phyloP scores from a whole-genome alignment of 2,888 invertebrate genomes.

The Pharmacophagus antenor region DNA sequence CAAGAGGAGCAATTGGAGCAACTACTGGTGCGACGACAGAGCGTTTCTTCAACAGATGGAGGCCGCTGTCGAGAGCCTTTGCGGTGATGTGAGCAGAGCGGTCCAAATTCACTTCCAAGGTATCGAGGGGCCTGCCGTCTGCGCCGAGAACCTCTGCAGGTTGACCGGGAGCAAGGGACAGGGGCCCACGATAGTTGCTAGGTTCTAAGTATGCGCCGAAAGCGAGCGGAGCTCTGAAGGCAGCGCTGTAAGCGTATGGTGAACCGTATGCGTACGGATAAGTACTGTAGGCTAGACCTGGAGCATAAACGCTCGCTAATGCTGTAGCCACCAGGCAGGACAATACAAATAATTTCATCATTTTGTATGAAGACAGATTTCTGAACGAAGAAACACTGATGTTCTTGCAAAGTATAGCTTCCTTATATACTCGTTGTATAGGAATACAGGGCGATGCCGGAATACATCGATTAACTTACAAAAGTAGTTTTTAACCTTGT shows the following conservation, averaged over 20 bases:
- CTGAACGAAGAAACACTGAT: conserved; percentile 61
- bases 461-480: conserved; percentile 58
- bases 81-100: conserved; percentile 67
- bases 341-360: conserved; percentile 82
- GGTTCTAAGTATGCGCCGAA: conserved; percentile 44
- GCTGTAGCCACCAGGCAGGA: conserved; percentile 82
- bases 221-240: conserved; percentile 40
- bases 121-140: conserved; percentile 71
- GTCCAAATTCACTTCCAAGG: conserved; percentile 70
- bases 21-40: conserved; percentile 34
- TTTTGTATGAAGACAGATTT: conserved; percentile 65
- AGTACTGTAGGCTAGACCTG: conserved; percentile 44
- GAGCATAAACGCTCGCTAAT: conserved; percentile 66
- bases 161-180: conserved; percentile 70
- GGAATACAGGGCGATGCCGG: conserved; percentile 51
- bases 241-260: conserved; percentile 27
- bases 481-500: no score
- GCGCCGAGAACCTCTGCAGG: conserved; percentile 67
- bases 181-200: conserved; percentile 62
- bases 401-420: conserved; percentile 32
- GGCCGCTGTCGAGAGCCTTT: conserved; percentile 53
- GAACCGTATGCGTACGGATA: conserved; percentile 30
- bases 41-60: conserved; percentile 58
- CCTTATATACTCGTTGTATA: conserved; percentile 39
- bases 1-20: conserved; percentile 33